A percentile compares a stretch with the other conserved stretches of the same genome.
Conservation (phyloP, 2,888 invertebrate genomes). For the Caradrina kadenii region DNA sequence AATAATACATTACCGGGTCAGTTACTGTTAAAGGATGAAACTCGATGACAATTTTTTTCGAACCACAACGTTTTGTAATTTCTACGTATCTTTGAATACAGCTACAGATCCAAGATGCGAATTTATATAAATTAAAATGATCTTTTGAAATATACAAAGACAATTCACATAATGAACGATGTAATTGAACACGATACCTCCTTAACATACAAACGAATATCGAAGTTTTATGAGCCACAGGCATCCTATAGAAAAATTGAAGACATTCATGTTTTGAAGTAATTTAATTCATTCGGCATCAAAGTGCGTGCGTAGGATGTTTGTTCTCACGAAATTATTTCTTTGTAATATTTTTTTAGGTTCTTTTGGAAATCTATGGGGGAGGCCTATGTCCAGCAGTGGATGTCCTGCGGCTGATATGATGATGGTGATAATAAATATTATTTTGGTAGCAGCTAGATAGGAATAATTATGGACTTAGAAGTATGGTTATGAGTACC, state of each 20-base stretch:
- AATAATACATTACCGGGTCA: slow-evolving; percentile 78
- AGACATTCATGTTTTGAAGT: slow-evolving; percentile 39
- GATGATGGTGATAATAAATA: too few species aligned
- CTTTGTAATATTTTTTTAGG: slow-evolving; percentile 15
- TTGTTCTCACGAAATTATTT: slow-evolving; percentile 17
- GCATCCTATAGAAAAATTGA: slow-evolving; percentile 20
- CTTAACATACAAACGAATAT: slow-evolving; percentile 34
- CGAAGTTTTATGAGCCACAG: slow-evolving; percentile 23
- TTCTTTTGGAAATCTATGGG: too few species aligned
- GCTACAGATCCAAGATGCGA: slow-evolving; percentile 73
- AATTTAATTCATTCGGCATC: slow-evolving; percentile 32
- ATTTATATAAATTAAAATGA: slow-evolving; percentile 30
- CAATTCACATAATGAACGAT: slow-evolving; percentile 35
- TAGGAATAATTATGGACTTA: slow-evolving; percentile 1
- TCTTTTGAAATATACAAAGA: slow-evolving; percentile 29
- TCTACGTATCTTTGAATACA: slow-evolving; percentile 73
- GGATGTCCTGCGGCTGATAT: too few species aligned
- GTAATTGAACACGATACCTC: slow-evolving; percentile 29
- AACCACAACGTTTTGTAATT: slow-evolving; percentile 78
- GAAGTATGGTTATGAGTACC: neutral
- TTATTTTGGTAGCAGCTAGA: neutral
- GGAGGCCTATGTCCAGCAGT: too few species aligned
- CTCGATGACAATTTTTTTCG: slow-evolving; percentile 67
- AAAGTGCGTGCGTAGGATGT: slow-evolving; percentile 32
- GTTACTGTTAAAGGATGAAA: slow-evolving; percentile 83